These are phyloP conservation scores for Drosophila mimetica DNA, from an alignment of 2,888 invertebrate genomes.

Conservation along the genomic window DNA sequence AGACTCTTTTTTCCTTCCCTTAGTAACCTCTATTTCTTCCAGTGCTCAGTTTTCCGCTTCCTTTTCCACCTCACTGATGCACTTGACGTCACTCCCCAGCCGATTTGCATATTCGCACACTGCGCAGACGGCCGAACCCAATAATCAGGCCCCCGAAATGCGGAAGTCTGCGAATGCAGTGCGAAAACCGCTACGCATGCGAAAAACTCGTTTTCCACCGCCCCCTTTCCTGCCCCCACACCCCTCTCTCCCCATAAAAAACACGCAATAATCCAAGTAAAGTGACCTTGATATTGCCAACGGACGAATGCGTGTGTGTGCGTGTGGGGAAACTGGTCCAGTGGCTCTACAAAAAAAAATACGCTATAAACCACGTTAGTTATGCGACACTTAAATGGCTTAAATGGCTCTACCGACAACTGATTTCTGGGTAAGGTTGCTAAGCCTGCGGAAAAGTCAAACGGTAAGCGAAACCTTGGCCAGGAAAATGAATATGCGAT, in stretches of 20 bases:
- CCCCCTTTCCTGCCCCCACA: not conserved
- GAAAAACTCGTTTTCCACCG: conserved; percentile 58
- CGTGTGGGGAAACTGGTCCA: conserved; percentile 62
- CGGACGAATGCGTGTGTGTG: conserved; percentile 26
- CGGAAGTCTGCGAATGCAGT: conserved; percentile 64
- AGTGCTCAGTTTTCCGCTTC: conserved; percentile 14
- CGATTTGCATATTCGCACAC: conserved; percentile 30
- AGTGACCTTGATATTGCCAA: conserved; percentile 76
- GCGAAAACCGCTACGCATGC: conserved; percentile 72
- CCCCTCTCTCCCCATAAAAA: not conserved
- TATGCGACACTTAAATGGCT: conserved; percentile 47
- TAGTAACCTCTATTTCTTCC: not conserved
- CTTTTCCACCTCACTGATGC: conserved; percentile 9
- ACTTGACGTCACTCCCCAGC: conserved; percentile 29
- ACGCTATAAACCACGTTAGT: conserved; percentile 58
- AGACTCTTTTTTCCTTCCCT: too few species aligned
- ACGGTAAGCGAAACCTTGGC: conserved; percentile 41
- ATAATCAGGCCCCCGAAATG: conserved; percentile 43
- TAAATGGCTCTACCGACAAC: conserved; percentile 33
- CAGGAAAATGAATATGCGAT: conserved; percentile 43
- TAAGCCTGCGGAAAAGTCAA: conserved; percentile 56
- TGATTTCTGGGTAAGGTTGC: conserved; percentile 34
- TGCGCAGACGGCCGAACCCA: conserved; percentile 12
- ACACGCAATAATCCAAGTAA: conserved; percentile 34
- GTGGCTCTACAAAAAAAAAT: conserved; percentile 69